Evolutionary conservation across 2,797 vertebrate genomes (phyloP).

Genomic region (Triplophysa yarkandensis): DNA sequence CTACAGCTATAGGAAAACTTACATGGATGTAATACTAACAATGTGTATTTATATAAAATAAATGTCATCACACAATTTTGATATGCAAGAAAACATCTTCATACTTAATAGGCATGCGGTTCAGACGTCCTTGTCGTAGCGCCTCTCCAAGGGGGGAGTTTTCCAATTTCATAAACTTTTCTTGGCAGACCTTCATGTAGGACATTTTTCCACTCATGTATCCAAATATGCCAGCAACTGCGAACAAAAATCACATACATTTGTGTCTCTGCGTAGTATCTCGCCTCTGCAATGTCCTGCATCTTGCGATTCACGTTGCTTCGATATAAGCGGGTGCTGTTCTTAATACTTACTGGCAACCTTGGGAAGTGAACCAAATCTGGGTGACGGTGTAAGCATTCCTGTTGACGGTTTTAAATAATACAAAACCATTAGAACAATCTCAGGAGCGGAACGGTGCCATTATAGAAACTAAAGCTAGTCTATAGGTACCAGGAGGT

Average conservation of each 20-base stretch:
- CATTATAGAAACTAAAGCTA: not conserved
- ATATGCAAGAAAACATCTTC: conserved; percentile 45
- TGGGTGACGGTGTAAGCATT: conserved; percentile 73
- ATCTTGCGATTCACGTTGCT: not conserved
- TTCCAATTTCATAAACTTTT: conserved; percentile 82
- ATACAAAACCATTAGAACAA: not conserved
- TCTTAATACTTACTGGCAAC: conserved; percentile 77
- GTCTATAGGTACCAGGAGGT: no score
- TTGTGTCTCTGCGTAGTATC: not conserved
- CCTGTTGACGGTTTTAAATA: conserved; percentile 70
- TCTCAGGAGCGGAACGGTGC: not conserved
- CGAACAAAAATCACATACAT: conserved; percentile 3
- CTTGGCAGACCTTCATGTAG: conserved; percentile 80
- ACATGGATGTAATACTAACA: not conserved
- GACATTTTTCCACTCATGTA: conserved; percentile 83
- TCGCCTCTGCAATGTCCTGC: not conserved
- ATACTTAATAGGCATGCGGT: conserved; percentile 70
- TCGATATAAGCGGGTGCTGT: not conserved
- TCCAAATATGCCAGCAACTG: conserved; percentile 81
- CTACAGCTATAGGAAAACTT: no score
- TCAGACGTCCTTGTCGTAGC: conserved; percentile 70
- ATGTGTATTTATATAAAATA: not conserved
- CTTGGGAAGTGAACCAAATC: conserved; percentile 79
- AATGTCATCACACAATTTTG: not conserved
- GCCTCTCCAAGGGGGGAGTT: conserved; percentile 82